A percentile compares a stretch with the other conserved stretches of the same genome.
These are phyloP conservation scores for Ascaphus truei DNA, from an alignment of 2,113 vertebrate species.

Conservation along the genomic window DNA sequence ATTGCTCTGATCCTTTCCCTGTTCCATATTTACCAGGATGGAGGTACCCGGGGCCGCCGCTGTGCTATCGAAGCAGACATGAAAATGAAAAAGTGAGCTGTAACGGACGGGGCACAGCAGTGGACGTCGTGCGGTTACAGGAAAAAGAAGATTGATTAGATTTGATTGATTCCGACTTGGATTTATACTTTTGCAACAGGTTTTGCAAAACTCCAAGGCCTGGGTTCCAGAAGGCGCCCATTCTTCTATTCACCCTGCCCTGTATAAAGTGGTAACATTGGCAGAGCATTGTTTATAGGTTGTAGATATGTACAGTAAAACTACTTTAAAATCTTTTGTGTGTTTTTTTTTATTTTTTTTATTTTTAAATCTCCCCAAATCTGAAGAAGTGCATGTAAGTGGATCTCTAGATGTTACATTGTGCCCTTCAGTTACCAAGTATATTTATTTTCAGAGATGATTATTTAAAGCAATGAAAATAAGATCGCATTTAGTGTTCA, in stretches of 20 bases:
- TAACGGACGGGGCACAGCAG: too few species aligned
- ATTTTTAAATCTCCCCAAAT: not conserved
- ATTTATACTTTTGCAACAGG: too few species aligned
- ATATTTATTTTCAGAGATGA: too few species aligned
- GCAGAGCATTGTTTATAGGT: not conserved
- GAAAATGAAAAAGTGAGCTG: slow-evolving; percentile 96
- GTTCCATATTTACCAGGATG: slow-evolving; percentile 73
- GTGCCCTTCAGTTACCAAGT: too few species aligned
- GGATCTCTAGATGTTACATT: too few species aligned
- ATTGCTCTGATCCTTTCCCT: slow-evolving; percentile 24
- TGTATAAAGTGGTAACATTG: not conserved
- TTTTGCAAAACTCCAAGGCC: not conserved
- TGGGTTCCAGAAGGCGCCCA: not conserved
- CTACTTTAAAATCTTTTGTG: not conserved
- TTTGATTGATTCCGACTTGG: too few species aligned
- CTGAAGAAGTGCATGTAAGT: not conserved
- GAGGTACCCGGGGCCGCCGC: slow-evolving; percentile 94
- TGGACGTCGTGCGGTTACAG: too few species aligned
- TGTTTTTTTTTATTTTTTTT: not conserved
- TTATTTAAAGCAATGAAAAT: too few species aligned
- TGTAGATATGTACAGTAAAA: slow-evolving; percentile 26
- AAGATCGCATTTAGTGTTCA: too few species aligned
- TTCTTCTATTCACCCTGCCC: not conserved
- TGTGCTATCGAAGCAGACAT: slow-evolving; percentile 98
- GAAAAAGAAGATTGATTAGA: too few species aligned